Percentiles rank a stretch among this genome's conserved stretches.
phyloP scores from a whole-genome alignment of 2,113 vertebrate species.

The Clarias magur region DNA sequence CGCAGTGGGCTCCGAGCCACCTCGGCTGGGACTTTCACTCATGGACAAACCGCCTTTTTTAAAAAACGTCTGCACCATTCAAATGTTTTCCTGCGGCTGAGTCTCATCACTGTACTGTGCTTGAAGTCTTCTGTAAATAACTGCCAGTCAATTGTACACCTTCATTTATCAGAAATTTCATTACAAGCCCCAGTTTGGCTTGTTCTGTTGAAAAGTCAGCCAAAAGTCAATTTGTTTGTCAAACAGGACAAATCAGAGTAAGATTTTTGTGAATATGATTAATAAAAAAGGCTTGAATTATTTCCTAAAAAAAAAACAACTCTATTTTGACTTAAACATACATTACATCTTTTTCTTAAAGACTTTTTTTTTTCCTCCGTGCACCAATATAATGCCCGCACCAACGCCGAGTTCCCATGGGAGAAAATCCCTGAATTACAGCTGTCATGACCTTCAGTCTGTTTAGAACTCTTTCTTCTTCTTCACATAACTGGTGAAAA shows the following conservation, averaged over 20 bases:
- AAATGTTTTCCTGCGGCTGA: no score
- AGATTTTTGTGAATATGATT: background rate
- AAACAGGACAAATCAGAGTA: background rate
- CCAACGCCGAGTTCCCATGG: slow-evolving; percentile 47
- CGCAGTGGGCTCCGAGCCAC: no score
- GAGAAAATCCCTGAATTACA: slow-evolving; percentile 54
- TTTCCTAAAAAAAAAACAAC: background rate
- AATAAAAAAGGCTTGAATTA: background rate
- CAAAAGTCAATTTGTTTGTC: background rate
- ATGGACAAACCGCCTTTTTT: no score
- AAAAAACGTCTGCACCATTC: no score
- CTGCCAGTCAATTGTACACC: no score
- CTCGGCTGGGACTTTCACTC: no score
- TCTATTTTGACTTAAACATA: slow-evolving; percentile 1
- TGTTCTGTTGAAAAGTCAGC: background rate
- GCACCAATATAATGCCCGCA: background rate
- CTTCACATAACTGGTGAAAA: slow-evolving; percentile 33
- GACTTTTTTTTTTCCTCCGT: background rate
- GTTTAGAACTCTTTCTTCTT: slow-evolving; percentile 44
- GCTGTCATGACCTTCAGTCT: slow-evolving; percentile 32
- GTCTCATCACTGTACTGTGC: no score
- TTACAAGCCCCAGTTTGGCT: no score
- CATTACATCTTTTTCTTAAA: background rate
- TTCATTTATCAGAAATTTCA: no score
- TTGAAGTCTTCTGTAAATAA: no score